Conservation (phyloP, 2,113 vertebrate genomes). For the Felis chaus region DNA sequence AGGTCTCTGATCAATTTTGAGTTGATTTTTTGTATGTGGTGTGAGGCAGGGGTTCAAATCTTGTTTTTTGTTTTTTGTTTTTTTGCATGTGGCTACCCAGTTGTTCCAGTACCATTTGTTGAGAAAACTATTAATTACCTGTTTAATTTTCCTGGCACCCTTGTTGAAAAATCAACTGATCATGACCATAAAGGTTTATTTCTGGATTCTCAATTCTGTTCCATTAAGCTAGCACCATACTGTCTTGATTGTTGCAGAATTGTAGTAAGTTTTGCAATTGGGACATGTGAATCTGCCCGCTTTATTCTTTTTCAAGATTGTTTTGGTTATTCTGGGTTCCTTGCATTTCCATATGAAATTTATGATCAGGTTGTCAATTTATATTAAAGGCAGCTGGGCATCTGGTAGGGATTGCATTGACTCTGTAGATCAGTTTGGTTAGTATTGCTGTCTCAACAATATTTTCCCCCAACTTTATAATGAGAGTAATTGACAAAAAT, state of each 20-base stretch:
- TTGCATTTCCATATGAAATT: slow-evolving; percentile 9
- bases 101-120: neutral
- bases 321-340: neutral
- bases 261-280: neutral
- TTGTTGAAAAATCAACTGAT: slow-evolving; percentile 10
- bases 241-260: slow-evolving; percentile 9
- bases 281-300: neutral
- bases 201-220: slow-evolving; percentile 11
- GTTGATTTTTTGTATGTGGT: slow-evolving; percentile 23
- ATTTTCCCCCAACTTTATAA: neutral
- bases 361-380: slow-evolving; percentile 30
- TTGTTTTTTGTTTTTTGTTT: slow-evolving; percentile 39
- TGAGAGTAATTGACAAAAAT: neutral
- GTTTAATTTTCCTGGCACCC: slow-evolving; percentile 19
- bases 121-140: neutral
- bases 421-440: neutral
- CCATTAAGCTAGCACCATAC: neutral
- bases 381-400: neutral
- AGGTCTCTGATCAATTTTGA: neutral
- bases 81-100: neutral
- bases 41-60: neutral
- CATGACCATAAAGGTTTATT: neutral
- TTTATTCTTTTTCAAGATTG: neutral
- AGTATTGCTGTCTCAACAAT: neutral
- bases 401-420: neutral